These are phyloP conservation scores for Melinaea marsaeus DNA, from an alignment of 2,888 invertebrate species.

Conservation along the genomic window DNA sequence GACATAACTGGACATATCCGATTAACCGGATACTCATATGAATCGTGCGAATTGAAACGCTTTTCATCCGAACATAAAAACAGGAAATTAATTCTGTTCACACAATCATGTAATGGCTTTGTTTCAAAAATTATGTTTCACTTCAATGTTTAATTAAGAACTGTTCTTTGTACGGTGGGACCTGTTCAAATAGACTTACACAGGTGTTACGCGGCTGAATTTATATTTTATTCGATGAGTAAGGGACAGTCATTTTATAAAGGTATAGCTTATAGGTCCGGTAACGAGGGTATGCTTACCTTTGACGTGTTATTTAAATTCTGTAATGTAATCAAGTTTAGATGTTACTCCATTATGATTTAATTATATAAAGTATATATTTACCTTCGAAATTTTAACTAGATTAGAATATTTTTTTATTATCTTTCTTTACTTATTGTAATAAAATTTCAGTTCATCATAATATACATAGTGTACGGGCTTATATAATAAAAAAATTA, in stretches of 20 bases:
- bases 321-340: neutral
- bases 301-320: conserved; percentile 2
- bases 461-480: too few relatives aligned
- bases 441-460: too few relatives aligned
- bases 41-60: conserved; percentile 44
- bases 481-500: too few relatives aligned
- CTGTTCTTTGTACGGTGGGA: conserved; percentile 21
- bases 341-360: too few relatives aligned
- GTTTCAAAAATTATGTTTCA: conserved; percentile 26
- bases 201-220: neutral
- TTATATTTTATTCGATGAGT: conserved; percentile 1
- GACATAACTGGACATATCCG: conserved; percentile 6
- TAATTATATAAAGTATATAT: too few relatives aligned
- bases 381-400: too few relatives aligned
- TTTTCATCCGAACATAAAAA: conserved; percentile 32
- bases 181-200: conserved; percentile 6
- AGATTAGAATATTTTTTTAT: too few relatives aligned
- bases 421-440: too few relatives aligned
- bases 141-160: conserved; percentile 42
- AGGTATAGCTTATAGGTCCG: neutral
- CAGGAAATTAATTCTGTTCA: conserved; percentile 54
- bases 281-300: neutral
- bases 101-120: conserved; percentile 48
- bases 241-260: conserved; percentile 1
- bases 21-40: conserved; percentile 21